These are phyloP conservation scores for Subanguina moxae DNA, from an alignment of 1,140 invertebrate genomes.

Conservation along the genomic window DNA sequence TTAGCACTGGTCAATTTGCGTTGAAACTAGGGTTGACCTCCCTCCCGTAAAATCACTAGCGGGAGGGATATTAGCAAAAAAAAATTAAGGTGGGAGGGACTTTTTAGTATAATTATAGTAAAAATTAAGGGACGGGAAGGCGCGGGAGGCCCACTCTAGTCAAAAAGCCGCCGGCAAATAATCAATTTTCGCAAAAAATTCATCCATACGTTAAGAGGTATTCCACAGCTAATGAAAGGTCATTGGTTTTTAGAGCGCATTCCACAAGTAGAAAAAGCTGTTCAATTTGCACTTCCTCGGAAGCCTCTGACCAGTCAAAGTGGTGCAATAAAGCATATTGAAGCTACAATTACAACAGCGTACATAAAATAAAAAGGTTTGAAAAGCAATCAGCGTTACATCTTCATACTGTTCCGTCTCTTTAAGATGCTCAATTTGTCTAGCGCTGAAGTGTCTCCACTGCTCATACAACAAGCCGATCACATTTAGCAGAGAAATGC, in stretches of 20 bases:
- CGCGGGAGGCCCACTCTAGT: no score
- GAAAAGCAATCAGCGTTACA: not conserved
- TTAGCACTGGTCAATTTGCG: no score
- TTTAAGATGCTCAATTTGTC: constrained; percentile 1
- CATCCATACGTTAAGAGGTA: not conserved
- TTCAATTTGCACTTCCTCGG: constrained; percentile 19
- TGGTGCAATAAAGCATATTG: constrained; percentile 18
- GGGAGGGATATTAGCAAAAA: no score
- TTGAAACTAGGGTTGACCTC: no score
- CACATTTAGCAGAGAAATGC: constrained; percentile 7
- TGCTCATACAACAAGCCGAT: not conserved
- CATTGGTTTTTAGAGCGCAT: constrained; percentile 8
- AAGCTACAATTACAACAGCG: constrained; percentile 12
- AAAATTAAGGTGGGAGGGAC: no score
- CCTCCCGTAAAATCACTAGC: no score
- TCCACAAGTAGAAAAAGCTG: constrained; percentile 12
- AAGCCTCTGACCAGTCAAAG: constrained; percentile 24
- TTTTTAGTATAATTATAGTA: no score
- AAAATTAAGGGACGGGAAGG: no score
- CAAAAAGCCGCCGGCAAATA: no score
- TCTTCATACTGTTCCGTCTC: not conserved
- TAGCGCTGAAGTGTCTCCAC: not conserved
- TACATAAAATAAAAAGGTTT: not conserved
- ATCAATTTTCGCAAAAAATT: no score
- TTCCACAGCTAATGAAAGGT: not conserved